Evolutionary conservation across 1,140 invertebrate genomes (phyloP), one percentile per base, ranked within the genome.

Genomic region (Zaprionus camerounensis): DNA sequence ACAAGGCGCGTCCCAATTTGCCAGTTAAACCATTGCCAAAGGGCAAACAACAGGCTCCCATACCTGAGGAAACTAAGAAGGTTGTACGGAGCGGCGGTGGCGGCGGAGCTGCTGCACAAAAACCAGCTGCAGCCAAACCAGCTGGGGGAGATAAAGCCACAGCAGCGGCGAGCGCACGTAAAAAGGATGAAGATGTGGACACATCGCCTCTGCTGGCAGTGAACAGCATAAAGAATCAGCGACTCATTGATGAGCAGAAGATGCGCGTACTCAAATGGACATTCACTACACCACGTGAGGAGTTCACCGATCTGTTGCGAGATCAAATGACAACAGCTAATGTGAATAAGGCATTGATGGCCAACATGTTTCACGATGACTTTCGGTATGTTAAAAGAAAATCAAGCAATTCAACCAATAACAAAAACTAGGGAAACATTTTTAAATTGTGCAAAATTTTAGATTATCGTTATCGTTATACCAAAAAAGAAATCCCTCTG

Each of bases 251-350:
- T 91, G 98, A 99, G 91, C 97, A 98, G 83, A 97, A 97, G 93
- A 93, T 99, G 26, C 98, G 98, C 92, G 95, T 97, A 1, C 93
- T 99, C 3, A 98, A 99, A 93, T 99, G 99, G 99, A 99, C 99
- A 90, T 99, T 99, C 85, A 96, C 97, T 0, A 95, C 97, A 1
- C 98, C 98, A 0, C 94, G 98, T 31, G 96, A 97, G 91, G 99
- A 99, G 90, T 99, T 99, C 93, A 96, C 98, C 20, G 97, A 99
- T 31, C 95, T 99, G 69, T 93, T 99, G 13, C 96, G 96, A 81
- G 97, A 97, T 78, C 97, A 99, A 91, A 99, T 99, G 98, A 95
- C 95, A 2, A 95, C 95, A 13, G 97, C 97, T 0, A 96, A 96
- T 81, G 95, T 99, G 26, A 98, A 98, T 92, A 97, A 96, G 91